A percentile compares a stretch with the other conserved stretches of the same genome.
Conservation (phyloP, 2,797 vertebrate genomes). For the Periparus ater region DNA sequence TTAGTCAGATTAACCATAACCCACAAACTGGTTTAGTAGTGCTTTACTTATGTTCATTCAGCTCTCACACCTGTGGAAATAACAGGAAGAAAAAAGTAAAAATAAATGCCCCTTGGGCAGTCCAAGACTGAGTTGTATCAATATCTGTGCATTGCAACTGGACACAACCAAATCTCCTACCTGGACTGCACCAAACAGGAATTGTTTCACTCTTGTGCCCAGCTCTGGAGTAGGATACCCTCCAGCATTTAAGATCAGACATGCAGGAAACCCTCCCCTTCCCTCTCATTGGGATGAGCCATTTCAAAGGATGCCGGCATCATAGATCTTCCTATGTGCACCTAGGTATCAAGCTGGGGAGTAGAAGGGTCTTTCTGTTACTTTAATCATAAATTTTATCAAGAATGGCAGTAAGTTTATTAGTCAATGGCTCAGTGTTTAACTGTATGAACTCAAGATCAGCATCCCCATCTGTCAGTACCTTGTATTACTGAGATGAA, state of each 20-base stretch:
- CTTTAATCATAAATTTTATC: neutral
- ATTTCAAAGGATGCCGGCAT: neutral
- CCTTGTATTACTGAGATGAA: conserved; percentile 10
- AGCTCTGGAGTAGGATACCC: neutral
- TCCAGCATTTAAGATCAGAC: neutral
- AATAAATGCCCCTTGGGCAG: neutral
- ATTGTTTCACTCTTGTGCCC: neutral
- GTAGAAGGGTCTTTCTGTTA: neutral
- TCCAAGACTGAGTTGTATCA: neutral
- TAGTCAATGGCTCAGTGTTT: neutral
- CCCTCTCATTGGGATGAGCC: neutral
- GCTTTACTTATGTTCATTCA: neutral
- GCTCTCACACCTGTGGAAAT: neutral
- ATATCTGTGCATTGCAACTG: neutral
- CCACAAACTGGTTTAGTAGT: neutral
- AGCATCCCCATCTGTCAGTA: conserved; percentile 10
- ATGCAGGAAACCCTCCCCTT: neutral
- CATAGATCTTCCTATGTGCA: neutral
- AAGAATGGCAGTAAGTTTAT: neutral
- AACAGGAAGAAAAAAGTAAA: neutral
- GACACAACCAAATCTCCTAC: neutral
- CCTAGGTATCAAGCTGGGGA: neutral
- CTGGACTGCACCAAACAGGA: neutral
- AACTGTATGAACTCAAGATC: neutral
- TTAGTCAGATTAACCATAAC: neutral